Percentiles rank a stretch among this genome's conserved stretches.
phyloP scores from a whole-genome alignment of 2,888 invertebrate species.

The Thecocarcelia acutangulata region DNA sequence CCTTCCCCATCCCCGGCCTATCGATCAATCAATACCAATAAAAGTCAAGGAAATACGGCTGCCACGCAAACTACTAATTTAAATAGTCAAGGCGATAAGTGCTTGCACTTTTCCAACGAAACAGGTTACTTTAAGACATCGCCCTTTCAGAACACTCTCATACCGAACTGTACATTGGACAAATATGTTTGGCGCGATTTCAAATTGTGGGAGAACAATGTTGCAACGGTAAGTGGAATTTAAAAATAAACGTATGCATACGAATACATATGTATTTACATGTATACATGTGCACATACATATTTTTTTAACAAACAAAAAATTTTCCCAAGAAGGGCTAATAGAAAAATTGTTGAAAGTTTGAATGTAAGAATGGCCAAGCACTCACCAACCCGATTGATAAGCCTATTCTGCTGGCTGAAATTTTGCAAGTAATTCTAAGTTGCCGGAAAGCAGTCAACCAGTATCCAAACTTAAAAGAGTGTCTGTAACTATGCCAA shows the following conservation, averaged over 20 bases:
- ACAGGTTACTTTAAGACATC: slow-evolving; percentile 81
- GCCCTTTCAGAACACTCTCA: slow-evolving; percentile 82
- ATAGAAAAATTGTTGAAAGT: no score
- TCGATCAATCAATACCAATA: slow-evolving; percentile 72
- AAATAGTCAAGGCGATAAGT: slow-evolving; percentile 74
- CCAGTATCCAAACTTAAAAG: no score
- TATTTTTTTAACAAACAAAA: no score
- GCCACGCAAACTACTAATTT: slow-evolving; percentile 74
- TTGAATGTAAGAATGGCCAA: no score
- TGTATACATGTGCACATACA: no score
- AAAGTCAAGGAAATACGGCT: slow-evolving; percentile 74
- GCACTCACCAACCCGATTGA: no score
- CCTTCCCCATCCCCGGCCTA: slow-evolving; percentile 24
- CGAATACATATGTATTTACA: slow-evolving; percentile 2
- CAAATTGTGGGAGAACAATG: slow-evolving; percentile 85
- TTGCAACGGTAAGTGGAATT: slow-evolving; percentile 83
- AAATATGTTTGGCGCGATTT: slow-evolving; percentile 85
- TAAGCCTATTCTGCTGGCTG: no score
- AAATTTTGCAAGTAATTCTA: no score
- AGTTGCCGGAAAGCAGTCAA: no score
- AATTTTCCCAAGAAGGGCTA: no score
- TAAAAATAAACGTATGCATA: no score
- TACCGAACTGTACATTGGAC: slow-evolving; percentile 83
- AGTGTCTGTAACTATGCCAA: no score
- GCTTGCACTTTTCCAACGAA: slow-evolving; percentile 74